Base-by-base conservation (phyloP, 2,113 vertebrate species). In the Marmota monax region DNA sequence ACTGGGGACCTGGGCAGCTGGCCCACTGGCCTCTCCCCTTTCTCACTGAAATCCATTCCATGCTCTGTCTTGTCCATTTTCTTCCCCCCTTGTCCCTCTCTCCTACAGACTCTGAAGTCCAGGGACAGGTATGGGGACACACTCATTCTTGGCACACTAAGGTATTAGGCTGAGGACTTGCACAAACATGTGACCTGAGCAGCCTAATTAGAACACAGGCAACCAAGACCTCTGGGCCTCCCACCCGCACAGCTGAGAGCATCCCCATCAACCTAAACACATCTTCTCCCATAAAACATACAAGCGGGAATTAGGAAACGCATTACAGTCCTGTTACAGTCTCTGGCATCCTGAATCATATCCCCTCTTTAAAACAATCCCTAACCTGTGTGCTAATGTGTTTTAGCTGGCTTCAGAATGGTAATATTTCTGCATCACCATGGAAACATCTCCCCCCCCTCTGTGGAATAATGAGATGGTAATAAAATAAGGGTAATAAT, bases 401-500 rank as follows among this genome's bases (percentile, higher is more conserved):
- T 48, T 92, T 89, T 84, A 63, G 65, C 69, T 82, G 87, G 39
- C 7, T 90, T 90, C 74, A 90, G 67, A 88, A 63, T 39, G 23
- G 11, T 61, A 78, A 93, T 67, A 29, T 94, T 82, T 88, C 58
- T 85, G 7, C 6, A 51, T 96, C 39, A 42, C 82, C 73, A 93
- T 85, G 86, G 92, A 95, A 96, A 96, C 73, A 86, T 32, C 25
- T 0, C 18, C 48, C 51, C 82, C 82, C n/a, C 76, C 34, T 48
- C 45, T 0, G 76, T 85, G 67, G 90, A 95, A 93, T 90, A 87
- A 80, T 72, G 58, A 88, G 48, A 91, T 77, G 45, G 42, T 82
- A 94, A 92, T 82, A 92, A 94, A 96, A 89, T 84, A 85, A 92
- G 88, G 80, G 51, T 53, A 94, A 82, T 82, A 76, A 89, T 82